A percentile compares a stretch with the other conserved stretches of the same genome.
Conservation (phyloP, 2,888 invertebrate genomes). For the Caenorhabditis sulstoni region DNA sequence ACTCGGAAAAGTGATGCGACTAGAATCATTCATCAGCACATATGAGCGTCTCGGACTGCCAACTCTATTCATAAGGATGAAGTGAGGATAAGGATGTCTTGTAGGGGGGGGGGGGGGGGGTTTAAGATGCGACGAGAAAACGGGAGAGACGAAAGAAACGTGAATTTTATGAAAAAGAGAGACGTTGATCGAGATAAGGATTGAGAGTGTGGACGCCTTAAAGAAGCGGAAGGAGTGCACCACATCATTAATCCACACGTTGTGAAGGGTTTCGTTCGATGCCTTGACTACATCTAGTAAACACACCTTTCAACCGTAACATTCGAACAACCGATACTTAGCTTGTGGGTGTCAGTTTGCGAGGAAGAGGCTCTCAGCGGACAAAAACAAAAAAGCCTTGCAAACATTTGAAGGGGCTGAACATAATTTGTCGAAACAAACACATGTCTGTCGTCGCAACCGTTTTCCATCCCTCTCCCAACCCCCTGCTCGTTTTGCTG, state of each 20-base stretch:
- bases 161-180: constrained; percentile 27
- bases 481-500: too few relatives aligned
- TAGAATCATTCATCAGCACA: constrained; percentile 57
- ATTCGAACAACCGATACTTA: constrained; percentile 4
- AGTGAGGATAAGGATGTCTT: constrained; percentile 46
- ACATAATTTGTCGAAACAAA: constrained; percentile 54
- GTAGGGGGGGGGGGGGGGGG: not conserved
- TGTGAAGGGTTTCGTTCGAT: constrained; percentile 12
- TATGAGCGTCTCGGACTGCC: constrained; percentile 51
- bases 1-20: constrained; percentile 50
- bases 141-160: constrained; percentile 10
- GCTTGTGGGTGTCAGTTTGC: constrained; percentile 14
- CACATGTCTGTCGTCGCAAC: constrained; percentile 31
- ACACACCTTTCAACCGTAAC: constrained; percentile 3
- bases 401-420: constrained; percentile 42
- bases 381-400: constrained; percentile 36
- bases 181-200: constrained; percentile 22
- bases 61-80: constrained; percentile 56
- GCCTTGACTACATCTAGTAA: not conserved
- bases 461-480: not conserved
- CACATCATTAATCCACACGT: constrained; percentile 20
- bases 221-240: constrained; percentile 24
- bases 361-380: constrained; percentile 16
- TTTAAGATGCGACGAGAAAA: not conserved
- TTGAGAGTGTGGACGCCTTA: not conserved